These are phyloP conservation scores for Hystrix cristata DNA, from an alignment of 2,113 vertebrate species.

Conservation along the genomic window DNA sequence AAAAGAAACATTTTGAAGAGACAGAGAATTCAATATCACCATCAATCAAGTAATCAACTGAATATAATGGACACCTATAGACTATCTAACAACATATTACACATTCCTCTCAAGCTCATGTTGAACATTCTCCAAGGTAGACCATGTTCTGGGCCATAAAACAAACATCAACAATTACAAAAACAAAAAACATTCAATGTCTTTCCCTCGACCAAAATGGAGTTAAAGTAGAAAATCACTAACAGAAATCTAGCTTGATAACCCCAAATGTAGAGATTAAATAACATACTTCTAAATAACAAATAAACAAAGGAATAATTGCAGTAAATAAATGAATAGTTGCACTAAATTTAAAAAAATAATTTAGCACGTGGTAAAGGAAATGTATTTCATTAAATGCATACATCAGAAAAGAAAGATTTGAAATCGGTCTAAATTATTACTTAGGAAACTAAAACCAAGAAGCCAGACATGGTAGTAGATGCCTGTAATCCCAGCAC, in stretches of 20 bases:
- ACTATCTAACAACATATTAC: not conserved
- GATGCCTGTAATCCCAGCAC: not conserved
- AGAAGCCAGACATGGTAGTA: not conserved
- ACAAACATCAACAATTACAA: not conserved
- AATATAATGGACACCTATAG: too few species aligned
- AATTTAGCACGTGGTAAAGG: not conserved
- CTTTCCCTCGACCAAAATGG: not conserved
- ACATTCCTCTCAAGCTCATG: not conserved
- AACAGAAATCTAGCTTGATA: not conserved
- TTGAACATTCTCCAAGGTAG: not conserved
- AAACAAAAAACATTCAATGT: not conserved
- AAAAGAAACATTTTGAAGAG: not conserved
- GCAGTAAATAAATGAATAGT: not conserved
- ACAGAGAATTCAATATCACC: not conserved
- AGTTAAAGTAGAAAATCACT: not conserved
- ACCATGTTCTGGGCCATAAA: not conserved
- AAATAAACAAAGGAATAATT: not conserved
- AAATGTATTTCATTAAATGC: not conserved
- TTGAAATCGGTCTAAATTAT: not conserved
- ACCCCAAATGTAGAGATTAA: not conserved
- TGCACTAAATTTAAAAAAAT: not conserved
- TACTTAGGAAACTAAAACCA: not conserved
- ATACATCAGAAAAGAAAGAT: not conserved
- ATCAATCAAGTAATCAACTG: not conserved
- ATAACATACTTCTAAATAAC: not conserved